These are phyloP conservation scores for Phenacoccus solenopsis DNA, from an alignment of 1,140 invertebrate species.

Conservation along the genomic window DNA sequence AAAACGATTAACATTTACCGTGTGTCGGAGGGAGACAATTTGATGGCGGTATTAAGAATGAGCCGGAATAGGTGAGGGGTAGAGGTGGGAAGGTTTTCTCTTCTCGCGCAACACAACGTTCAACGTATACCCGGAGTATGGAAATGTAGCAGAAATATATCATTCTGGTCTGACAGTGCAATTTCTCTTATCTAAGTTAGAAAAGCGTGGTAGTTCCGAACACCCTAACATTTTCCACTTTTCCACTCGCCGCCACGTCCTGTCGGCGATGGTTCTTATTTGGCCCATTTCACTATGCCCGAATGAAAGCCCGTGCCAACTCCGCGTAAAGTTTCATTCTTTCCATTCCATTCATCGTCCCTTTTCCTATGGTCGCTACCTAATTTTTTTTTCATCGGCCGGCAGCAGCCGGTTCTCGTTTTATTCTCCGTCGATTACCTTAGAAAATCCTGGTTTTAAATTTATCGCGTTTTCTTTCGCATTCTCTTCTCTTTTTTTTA, in stretches of 20 bases:
- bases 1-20: slow-evolving; percentile 14
- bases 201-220: slow-evolving; percentile 16
- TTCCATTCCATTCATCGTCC: neutral
- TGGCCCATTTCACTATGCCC: slow-evolving; percentile 15
- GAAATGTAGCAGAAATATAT: slow-evolving; percentile 27
- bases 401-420: slow-evolving; percentile 8
- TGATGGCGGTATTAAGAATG: slow-evolving; percentile 12
- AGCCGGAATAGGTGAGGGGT: neutral
- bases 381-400: slow-evolving; percentile 2
- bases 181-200: slow-evolving; percentile 27
- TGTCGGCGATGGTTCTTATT: neutral
- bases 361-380: neutral
- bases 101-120: neutral
- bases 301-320: slow-evolving; percentile 5
- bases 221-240: slow-evolving; percentile 16
- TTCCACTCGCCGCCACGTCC: neutral
- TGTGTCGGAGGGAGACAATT: slow-evolving; percentile 8
- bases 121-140: slow-evolving; percentile 19
- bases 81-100: neutral
- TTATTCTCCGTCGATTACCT: slow-evolving; percentile 13
- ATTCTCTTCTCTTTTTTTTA: neutral
- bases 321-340: slow-evolving; percentile 11
- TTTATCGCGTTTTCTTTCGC: neutral
- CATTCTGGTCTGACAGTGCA: slow-evolving; percentile 28
- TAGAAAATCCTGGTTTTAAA: slow-evolving; percentile 8